Percentiles rank a stretch among this genome's conserved stretches.
These are phyloP conservation scores for Philereme vetulata DNA, from an alignment of 2,888 invertebrate species.

Conservation along the genomic window DNA sequence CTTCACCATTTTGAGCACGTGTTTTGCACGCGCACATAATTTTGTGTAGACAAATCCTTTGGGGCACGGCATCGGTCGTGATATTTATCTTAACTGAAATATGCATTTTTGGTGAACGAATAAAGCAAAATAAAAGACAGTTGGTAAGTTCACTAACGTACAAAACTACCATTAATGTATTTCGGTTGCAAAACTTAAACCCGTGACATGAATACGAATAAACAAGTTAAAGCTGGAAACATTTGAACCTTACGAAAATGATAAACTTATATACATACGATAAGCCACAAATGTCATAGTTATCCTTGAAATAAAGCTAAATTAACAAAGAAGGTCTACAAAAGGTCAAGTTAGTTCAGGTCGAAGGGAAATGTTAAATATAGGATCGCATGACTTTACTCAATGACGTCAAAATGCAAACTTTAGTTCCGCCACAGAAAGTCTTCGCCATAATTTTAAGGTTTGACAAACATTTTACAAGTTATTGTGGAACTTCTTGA, in stretches of 20 bases:
- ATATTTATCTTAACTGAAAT: too few relatives aligned
- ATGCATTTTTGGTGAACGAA: neutral
- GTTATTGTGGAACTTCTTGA: constrained; percentile 29
- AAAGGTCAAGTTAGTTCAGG: constrained; percentile 63
- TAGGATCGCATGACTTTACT: constrained; percentile 71
- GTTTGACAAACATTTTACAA: constrained; percentile 47
- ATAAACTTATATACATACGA: constrained; percentile 7
- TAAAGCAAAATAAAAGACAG: neutral
- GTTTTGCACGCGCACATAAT: too few relatives aligned
- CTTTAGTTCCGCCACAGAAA: constrained; percentile 56
- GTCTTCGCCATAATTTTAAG: constrained; percentile 48
- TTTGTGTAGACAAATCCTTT: too few relatives aligned
- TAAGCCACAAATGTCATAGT: constrained; percentile 15
- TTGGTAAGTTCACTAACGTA: neutral
- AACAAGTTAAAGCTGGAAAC: constrained; percentile 16
- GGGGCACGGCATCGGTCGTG: too few relatives aligned
- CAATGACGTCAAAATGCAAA: constrained; percentile 65
- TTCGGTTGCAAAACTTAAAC: constrained; percentile 5
- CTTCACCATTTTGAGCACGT: too few relatives aligned
- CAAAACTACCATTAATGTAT: constrained; percentile 7
- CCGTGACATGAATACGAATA: constrained; percentile 22
- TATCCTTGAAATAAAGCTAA: constrained; percentile 45
- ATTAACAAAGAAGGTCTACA: constrained; percentile 38
- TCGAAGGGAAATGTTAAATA: constrained; percentile 73
- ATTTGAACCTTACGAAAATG: constrained; percentile 13